Evolutionary conservation across 2,113 vertebrate species (phyloP).

Genomic region (Uria aalge): DNA sequence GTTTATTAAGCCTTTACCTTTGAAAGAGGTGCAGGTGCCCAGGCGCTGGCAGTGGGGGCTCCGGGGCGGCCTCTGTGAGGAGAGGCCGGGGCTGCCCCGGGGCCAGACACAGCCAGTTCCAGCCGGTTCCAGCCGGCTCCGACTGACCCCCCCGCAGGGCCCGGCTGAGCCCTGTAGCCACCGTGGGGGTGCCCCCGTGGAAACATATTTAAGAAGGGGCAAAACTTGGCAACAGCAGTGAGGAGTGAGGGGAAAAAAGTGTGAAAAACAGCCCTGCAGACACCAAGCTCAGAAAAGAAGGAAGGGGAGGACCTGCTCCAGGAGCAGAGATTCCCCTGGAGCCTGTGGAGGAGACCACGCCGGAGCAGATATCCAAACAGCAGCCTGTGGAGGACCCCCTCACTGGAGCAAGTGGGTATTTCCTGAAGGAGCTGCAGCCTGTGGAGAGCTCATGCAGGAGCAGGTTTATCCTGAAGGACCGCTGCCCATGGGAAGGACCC

Average conservation of each 20-base stretch:
- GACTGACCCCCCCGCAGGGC: accelerated
- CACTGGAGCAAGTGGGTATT: not conserved
- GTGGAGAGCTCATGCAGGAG: not conserved
- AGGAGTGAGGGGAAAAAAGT: accelerated
- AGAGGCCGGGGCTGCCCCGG: accelerated
- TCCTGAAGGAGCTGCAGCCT: not conserved
- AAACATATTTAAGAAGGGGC: accelerated
- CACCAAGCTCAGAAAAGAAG: not conserved
- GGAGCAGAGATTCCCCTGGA: not conserved
- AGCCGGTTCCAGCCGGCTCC: accelerated
- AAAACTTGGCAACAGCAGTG: not conserved
- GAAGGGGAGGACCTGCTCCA: accelerated
- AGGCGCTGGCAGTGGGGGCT: accelerated
- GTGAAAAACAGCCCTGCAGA: not conserved
- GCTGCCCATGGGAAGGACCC: not conserved
- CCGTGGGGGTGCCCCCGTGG: accelerated
- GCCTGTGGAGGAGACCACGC: not conserved
- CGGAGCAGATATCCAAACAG: not conserved
- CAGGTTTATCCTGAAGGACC: not conserved
- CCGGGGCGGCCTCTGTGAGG: accelerated
- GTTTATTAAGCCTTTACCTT: not conserved
- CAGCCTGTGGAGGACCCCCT: accelerated
- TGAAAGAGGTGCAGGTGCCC: too few species aligned
- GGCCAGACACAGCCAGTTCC: accelerated
- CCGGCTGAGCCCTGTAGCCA: accelerated